These are phyloP conservation scores for Brachyrhaphis roseni DNA, from an alignment of 2,797 vertebrate genomes.

Conservation along the genomic window DNA sequence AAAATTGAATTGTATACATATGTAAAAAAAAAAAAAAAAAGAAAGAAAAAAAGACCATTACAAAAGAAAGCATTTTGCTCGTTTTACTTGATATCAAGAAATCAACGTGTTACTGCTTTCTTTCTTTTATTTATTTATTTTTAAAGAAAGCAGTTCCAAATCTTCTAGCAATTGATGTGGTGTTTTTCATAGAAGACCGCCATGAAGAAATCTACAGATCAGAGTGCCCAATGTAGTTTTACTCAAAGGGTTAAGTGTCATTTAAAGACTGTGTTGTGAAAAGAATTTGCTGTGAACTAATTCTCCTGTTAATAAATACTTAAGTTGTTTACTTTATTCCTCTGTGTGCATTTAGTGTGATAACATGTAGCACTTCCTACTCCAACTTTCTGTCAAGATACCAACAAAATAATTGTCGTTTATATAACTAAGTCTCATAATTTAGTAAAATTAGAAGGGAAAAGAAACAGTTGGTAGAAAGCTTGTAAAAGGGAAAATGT, in stretches of 20 bases:
- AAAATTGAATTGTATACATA: slow-evolving; percentile 59
- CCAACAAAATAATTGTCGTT: not conserved
- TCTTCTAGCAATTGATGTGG: slow-evolving; percentile 47
- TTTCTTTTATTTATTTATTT: not conserved
- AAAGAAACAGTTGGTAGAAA: not conserved
- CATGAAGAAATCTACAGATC: slow-evolving; percentile 37
- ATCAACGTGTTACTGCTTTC: slow-evolving; percentile 33
- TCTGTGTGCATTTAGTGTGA: slow-evolving; percentile 50
- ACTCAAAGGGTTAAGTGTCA: slow-evolving; percentile 79
- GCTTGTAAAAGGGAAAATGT: not conserved
- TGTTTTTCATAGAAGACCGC: slow-evolving; percentile 60
- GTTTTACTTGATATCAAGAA: slow-evolving; percentile 53
- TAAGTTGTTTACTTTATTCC: slow-evolving; percentile 79
- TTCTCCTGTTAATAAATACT: slow-evolving; percentile 80
- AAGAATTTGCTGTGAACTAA: slow-evolving; percentile 75
- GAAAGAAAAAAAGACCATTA: slow-evolving; percentile 38
- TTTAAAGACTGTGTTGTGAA: slow-evolving; percentile 80
- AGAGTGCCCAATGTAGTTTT: slow-evolving; percentile 58
- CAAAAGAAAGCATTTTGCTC: slow-evolving; percentile 58
- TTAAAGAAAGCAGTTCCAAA: slow-evolving; percentile 39
- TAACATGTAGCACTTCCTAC: not conserved
- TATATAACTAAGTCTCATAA: too few relatives aligned
- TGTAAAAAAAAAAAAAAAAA: slow-evolving; percentile 34
- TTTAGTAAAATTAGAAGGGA: not conserved
- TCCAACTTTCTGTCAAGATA: not conserved